These are phyloP conservation scores for Hydractinia echinata DNA, from an alignment of 30 jellyfish, hydroid and myxozoan species.

Conservation along the genomic window DNA sequence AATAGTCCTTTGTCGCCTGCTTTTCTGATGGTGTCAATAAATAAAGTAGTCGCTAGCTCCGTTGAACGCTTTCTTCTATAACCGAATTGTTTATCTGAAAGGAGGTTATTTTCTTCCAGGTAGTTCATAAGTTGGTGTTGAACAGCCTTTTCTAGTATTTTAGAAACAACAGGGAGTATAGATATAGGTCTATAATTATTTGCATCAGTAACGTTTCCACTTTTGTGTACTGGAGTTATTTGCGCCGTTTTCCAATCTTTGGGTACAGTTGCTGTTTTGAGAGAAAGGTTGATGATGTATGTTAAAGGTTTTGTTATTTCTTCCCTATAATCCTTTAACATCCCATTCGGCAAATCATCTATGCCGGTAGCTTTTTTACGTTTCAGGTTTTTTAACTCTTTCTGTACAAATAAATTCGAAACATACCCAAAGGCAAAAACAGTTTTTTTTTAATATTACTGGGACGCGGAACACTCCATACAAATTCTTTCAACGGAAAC, in stretches of 20 bases:
- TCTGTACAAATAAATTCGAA: not conserved
- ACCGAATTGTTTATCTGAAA: not conserved
- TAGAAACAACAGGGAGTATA: too few relatives aligned
- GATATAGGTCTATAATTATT: too few relatives aligned
- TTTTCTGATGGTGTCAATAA: not conserved
- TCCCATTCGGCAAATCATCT: constrained; percentile 3
- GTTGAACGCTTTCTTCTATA: not conserved
- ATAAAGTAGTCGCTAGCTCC: not conserved
- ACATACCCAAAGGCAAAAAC: not conserved
- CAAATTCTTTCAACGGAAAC: constrained; percentile 22
- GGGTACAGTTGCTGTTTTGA: not conserved
- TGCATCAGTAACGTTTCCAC: not conserved
- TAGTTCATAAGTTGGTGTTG: too few relatives aligned
- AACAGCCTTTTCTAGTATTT: too few relatives aligned
- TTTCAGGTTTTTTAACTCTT: constrained; percentile 30
- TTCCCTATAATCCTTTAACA: not conserved
- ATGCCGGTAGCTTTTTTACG: constrained; percentile 23
- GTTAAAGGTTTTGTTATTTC: not conserved
- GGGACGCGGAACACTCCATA: constrained; percentile 21
- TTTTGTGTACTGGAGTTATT: not conserved
- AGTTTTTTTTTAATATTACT: not conserved
- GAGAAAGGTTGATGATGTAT: not conserved
- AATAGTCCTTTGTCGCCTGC: constrained; percentile 1
- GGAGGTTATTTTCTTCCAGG: too few relatives aligned
- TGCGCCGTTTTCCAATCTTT: not conserved